These are phyloP conservation scores for Xerus rutilus DNA, from an alignment of 2,797 vertebrate species.

Conservation along the genomic window DNA sequence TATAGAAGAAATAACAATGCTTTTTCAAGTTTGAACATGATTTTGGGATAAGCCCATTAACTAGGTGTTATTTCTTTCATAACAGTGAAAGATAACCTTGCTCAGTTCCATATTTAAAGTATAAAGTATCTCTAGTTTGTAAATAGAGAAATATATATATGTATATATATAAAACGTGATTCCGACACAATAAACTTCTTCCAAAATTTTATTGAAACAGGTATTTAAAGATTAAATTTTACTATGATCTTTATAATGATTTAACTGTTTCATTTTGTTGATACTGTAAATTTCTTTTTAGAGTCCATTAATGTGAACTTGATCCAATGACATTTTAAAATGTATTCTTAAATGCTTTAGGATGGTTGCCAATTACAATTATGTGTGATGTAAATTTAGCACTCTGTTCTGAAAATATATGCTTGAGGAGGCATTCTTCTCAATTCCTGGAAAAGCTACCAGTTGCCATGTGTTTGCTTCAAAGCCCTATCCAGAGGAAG, in stretches of 20 bases:
- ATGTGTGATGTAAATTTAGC: neutral
- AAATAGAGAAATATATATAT: too few species aligned
- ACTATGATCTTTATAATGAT: neutral
- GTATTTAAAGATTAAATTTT: neutral
- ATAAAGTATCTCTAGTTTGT: neutral
- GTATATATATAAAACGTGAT: neutral
- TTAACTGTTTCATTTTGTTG: neutral
- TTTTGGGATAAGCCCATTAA: neutral
- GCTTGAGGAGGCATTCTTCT: conserved; percentile 21
- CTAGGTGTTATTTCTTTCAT: neutral
- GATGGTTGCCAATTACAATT: neutral
- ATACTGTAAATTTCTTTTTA: neutral
- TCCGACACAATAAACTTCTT: neutral
- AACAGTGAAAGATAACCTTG: conserved; percentile 9
- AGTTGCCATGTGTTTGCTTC: neutral
- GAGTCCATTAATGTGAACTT: neutral
- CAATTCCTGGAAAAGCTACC: neutral
- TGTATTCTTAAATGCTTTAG: neutral
- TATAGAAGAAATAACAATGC: neutral
- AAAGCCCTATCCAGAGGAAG: neutral
- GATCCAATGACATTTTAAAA: neutral
- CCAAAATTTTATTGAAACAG: neutral
- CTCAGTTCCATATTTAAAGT: neutral
- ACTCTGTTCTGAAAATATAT: neutral
- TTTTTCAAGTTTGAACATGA: neutral